A percentile compares a stretch with the other conserved stretches of the same genome.
These are phyloP conservation scores for Ophion obscuratus DNA, from an alignment of 2,888 invertebrate species.

Conservation along the genomic window DNA sequence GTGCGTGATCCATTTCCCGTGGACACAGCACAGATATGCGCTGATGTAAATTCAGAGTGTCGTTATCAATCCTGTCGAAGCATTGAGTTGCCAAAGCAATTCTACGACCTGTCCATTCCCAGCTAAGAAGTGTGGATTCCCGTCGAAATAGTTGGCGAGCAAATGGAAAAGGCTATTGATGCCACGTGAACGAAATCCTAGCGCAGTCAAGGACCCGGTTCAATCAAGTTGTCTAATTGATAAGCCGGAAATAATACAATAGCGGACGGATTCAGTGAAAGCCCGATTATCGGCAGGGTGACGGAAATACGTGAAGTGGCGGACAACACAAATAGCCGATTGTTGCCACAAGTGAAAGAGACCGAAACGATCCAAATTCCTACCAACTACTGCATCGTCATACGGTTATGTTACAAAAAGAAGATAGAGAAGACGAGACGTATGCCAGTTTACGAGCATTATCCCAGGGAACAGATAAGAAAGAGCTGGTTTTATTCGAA, in stretches of 20 bases:
- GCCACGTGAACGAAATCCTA: too few relatives aligned
- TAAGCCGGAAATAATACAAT: not conserved
- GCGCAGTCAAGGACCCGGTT: too few relatives aligned
- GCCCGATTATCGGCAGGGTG: not conserved
- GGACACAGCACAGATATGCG: too few relatives aligned
- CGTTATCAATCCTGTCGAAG: too few relatives aligned
- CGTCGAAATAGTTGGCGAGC: too few relatives aligned
- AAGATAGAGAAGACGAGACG: not conserved
- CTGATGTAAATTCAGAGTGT: too few relatives aligned
- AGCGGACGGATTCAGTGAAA: not conserved
- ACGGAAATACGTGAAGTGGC: not conserved
- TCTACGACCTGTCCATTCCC: too few relatives aligned
- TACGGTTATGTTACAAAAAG: not conserved
- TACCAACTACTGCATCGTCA: not conserved
- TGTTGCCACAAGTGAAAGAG: not conserved
- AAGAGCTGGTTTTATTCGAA: conserved; percentile 17
- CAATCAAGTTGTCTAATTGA: not conserved
- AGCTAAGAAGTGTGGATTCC: too few relatives aligned
- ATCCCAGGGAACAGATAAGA: conserved; percentile 23
- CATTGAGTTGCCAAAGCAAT: too few relatives aligned
- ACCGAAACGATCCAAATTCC: not conserved
- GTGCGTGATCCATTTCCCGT: too few relatives aligned
- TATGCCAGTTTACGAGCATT: not conserved
- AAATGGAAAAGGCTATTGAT: too few relatives aligned
- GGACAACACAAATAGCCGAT: not conserved